Percentiles rank a stretch among this genome's conserved stretches.
Evolutionary conservation across 2,888 invertebrate species (phyloP).

Genomic region (Tenthredo distinguenda): DNA sequence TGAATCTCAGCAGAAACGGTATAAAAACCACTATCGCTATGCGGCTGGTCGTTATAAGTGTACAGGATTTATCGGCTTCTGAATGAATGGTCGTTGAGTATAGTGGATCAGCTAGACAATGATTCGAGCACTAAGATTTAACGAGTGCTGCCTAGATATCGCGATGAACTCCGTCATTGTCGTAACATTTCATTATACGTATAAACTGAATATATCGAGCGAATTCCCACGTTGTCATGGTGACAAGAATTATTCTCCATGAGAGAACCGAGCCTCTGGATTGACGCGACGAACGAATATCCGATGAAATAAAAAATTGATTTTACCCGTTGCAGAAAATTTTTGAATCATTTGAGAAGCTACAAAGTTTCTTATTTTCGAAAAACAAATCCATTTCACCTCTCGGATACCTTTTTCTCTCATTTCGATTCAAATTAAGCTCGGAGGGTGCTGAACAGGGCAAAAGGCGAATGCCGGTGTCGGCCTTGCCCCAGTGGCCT

Average conservation of each 20-base stretch:
- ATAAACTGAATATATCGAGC: background rate
- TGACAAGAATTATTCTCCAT: background rate
- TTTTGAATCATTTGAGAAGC: background rate
- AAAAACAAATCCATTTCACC: constrained; percentile 8
- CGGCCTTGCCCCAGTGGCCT: constrained; percentile 70
- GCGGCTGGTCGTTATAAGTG: background rate
- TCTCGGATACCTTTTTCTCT: background rate
- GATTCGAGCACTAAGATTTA: background rate
- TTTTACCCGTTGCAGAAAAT: background rate
- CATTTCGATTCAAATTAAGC: constrained; percentile 5
- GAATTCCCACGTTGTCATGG: background rate
- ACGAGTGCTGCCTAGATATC: background rate
- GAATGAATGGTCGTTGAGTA: constrained; percentile 9
- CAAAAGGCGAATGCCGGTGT: constrained; percentile 52
- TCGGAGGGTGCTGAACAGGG: background rate
- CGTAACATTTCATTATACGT: background rate
- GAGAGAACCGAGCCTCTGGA: background rate
- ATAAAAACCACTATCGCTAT: background rate
- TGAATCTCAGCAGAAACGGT: background rate
- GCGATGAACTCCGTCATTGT: background rate
- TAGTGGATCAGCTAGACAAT: background rate
- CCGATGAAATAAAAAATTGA: background rate
- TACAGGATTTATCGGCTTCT: background rate
- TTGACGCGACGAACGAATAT: background rate
- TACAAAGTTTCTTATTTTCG: background rate